phyloP scores from a whole-genome alignment of 2,113 vertebrate species.

The Furnarius figulus region DNA sequence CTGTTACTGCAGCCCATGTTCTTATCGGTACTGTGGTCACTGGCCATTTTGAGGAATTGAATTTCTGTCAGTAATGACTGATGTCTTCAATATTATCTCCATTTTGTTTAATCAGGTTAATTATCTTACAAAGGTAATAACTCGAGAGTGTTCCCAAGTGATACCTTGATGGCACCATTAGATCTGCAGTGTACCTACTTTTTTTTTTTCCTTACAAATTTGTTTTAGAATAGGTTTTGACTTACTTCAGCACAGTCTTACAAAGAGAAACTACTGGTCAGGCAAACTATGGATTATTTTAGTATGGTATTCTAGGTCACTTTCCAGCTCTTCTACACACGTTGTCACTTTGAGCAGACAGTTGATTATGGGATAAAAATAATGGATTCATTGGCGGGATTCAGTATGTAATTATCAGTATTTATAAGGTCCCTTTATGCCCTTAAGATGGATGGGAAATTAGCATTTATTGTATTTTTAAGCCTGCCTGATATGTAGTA shows the following conservation, averaged over 20 bases:
- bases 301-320: background rate
- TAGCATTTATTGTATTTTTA: background rate
- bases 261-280: background rate
- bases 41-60: background rate
- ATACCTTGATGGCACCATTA: background rate
- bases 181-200: background rate
- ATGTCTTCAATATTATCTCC: background rate
- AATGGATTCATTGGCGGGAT: background rate
- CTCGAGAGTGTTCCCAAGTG: background rate
- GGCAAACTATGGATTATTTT: background rate
- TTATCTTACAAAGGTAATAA: background rate
- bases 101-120: background rate
- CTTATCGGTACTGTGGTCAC: background rate
- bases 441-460: background rate
- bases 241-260: background rate
- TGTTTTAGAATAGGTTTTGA: background rate
- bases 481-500: background rate
- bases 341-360: background rate
- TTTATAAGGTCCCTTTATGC: background rate
- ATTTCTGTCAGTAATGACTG: background rate
- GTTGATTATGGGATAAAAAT: background rate
- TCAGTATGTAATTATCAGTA: background rate
- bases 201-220: background rate
- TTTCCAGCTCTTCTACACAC: background rate
- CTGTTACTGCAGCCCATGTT: background rate